phyloP scores from a whole-genome alignment of 2,888 invertebrate species.

The Euzophera pinguis region DNA sequence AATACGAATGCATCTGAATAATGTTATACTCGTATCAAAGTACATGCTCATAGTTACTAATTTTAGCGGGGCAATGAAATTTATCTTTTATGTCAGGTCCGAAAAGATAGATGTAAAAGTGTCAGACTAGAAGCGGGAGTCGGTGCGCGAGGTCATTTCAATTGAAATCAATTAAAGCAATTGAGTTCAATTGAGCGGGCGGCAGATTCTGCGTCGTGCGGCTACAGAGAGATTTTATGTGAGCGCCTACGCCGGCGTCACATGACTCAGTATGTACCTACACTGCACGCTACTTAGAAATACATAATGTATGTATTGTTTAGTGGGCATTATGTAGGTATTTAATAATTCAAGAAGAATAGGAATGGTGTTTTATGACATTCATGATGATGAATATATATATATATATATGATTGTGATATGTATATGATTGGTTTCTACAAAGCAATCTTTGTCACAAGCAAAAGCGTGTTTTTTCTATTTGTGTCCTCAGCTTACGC shows the following conservation, averaged over 20 bases:
- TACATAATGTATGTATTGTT: neutral
- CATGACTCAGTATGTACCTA: constrained; percentile 57
- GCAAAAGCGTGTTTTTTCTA: too few relatives aligned
- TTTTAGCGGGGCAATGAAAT: constrained; percentile 60
- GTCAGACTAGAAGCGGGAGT: constrained; percentile 74
- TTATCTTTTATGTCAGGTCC: constrained; percentile 73
- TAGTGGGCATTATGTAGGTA: neutral
- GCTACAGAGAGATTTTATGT: constrained; percentile 75
- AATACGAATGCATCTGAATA: too few relatives aligned
- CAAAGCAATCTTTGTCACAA: too few relatives aligned
- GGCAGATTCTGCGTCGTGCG: constrained; percentile 75
- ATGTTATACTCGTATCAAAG: constrained; percentile 7
- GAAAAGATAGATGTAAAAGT: constrained; percentile 79
- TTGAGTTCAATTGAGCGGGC: constrained; percentile 75
- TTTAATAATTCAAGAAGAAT: too few relatives aligned
- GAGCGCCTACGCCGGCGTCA: constrained; percentile 70
- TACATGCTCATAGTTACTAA: constrained; percentile 24
- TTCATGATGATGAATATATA: too few relatives aligned
- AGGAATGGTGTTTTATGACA: too few relatives aligned
- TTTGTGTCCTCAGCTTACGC: too few relatives aligned
- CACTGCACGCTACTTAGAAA: constrained; percentile 5
- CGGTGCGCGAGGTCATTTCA: constrained; percentile 77
- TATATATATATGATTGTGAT: too few relatives aligned
- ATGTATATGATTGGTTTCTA: too few relatives aligned
- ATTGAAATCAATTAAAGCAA: constrained; percentile 78